phyloP scores from a whole-genome alignment of 1,140 invertebrate species.

The Hestina assimilis region DNA sequence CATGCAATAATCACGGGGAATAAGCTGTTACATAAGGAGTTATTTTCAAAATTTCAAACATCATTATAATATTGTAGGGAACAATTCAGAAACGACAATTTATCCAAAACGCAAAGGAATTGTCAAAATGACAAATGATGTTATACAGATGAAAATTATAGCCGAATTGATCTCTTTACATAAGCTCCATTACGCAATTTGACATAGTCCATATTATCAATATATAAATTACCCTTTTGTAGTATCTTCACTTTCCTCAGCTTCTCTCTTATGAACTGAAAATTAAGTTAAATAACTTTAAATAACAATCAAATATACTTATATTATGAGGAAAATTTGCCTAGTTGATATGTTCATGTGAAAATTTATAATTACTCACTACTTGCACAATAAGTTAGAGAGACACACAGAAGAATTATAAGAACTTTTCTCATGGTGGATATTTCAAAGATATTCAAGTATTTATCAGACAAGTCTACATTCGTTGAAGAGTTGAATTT shows the following conservation, averaged over 20 bases:
- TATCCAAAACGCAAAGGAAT: no score
- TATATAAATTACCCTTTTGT: neutral
- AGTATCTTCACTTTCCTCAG: neutral
- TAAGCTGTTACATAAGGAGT: no score
- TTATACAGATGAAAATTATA: no score
- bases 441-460: neutral
- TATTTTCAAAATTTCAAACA: no score
- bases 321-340: neutral
- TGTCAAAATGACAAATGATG: no score
- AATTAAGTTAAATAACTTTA: neutral
- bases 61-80: no score
- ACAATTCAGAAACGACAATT: no score
- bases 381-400: constrained; percentile 8
- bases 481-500: constrained; percentile 1
- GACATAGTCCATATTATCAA: no score
- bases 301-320: neutral
- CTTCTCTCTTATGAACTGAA: constrained; percentile 8
- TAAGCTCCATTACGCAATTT: no score
- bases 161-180: no score
- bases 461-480: constrained; percentile 9
- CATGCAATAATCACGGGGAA: no score
- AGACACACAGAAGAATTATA: constrained; percentile 4
- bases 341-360: neutral
- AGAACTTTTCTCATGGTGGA: constrained; percentile 1
- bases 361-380: constrained; percentile 7